A percentile compares a stretch with the other conserved stretches of the same genome.
phyloP scores from a whole-genome alignment of 2,113 vertebrate species.

The Choloepus hoffmanni region DNA sequence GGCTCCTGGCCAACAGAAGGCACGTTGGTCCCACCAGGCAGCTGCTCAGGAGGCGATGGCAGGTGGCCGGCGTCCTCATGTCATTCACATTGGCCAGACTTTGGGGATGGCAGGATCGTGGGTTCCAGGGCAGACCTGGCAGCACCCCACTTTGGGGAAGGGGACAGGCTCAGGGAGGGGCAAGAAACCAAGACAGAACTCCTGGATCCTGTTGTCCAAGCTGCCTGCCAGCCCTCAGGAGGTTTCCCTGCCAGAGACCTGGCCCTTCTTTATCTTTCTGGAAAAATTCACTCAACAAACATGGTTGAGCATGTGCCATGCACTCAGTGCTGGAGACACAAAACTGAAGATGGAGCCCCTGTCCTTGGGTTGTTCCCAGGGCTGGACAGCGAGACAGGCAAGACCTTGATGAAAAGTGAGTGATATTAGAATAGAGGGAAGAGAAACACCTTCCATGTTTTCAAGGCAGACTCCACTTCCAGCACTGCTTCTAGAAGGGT shows the following conservation, averaged over 20 bases:
- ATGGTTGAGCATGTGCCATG: not conserved
- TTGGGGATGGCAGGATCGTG: not conserved
- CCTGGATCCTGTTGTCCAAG: not conserved
- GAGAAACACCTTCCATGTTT: not conserved
- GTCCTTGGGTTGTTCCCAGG: not conserved
- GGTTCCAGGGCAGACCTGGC: not conserved
- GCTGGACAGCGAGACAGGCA: not conserved
- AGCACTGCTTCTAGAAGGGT: not conserved
- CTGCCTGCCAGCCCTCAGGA: not conserved
- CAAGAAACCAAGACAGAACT: not conserved
- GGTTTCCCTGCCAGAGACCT: not conserved
- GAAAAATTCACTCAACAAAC: not conserved
- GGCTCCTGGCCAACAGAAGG: not conserved
- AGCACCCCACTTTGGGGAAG: not conserved
- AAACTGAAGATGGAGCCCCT: not conserved
- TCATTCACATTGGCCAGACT: constrained; percentile 49
- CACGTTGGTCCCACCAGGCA: not conserved
- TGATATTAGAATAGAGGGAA: not conserved
- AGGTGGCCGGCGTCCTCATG: constrained; percentile 57
- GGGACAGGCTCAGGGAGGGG: not conserved
- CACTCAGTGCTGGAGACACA: not conserved
- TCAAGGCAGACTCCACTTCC: not conserved
- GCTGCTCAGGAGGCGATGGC: constrained; percentile 54
- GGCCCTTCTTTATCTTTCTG: not conserved
- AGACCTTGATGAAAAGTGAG: not conserved